phyloP scores from a whole-genome alignment of 92 coral and sea anemone species.

The Umimayanthus chanpuru region DNA sequence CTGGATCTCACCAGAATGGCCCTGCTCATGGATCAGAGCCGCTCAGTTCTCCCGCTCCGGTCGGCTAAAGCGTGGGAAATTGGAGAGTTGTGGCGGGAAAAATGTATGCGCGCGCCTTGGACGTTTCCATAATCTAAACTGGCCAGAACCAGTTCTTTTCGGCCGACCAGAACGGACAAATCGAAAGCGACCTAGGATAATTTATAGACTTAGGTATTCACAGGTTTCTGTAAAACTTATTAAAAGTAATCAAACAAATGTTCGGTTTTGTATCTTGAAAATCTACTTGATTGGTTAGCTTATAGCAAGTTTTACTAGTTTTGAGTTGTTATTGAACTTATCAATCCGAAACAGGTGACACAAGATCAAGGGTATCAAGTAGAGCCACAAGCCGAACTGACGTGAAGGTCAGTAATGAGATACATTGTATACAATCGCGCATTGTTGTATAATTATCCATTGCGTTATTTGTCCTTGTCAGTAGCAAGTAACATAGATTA shows the following conservation, averaged over 20 bases:
- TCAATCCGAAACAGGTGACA: background rate
- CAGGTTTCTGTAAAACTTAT: background rate
- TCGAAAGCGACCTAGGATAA: no score
- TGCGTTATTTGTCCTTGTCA: background rate
- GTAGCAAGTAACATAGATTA: no score
- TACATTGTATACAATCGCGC: background rate
- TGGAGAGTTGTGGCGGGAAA: no score
- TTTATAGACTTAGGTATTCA: background rate
- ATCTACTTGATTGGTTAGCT: background rate
- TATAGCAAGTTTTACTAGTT: background rate
- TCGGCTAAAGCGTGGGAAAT: no score
- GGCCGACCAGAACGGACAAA: no score
- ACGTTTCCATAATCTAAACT: no score
- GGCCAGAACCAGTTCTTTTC: no score
- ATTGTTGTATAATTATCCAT: background rate
- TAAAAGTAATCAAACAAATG: background rate
- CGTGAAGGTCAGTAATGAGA: background rate
- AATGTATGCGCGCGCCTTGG: no score
- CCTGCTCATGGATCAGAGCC: no score
- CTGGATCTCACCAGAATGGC: no score
- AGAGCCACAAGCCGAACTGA: background rate
- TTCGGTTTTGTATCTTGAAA: background rate
- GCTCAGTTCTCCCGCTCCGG: no score
- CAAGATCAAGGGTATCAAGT: slow-evolving; percentile 8
- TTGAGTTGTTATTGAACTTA: slow-evolving; percentile 14